Percentiles rank a stretch among this genome's conserved stretches.
phyloP scores from a whole-genome alignment of 2,888 invertebrate species.

The Nasonovia ribisnigri region DNA sequence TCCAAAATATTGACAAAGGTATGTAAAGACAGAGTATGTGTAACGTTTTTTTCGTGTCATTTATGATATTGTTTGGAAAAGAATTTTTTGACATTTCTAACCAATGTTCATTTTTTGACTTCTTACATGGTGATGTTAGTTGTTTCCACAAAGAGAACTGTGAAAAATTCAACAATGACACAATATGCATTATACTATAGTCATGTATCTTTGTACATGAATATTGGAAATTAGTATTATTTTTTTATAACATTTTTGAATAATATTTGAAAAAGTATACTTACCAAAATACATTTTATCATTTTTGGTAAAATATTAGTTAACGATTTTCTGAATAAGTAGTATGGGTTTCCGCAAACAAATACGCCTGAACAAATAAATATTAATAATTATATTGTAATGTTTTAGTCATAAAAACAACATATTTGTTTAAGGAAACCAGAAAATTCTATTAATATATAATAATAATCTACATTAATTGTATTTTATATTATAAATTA shows the following conservation, averaged over 20 bases:
- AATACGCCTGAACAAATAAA: constrained; percentile 73
- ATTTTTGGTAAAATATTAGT: constrained; percentile 81
- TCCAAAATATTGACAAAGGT: constrained; percentile 87
- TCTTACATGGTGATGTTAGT: not conserved
- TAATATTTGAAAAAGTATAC: constrained; percentile 69
- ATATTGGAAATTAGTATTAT: not conserved
- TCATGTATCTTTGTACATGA: not conserved
- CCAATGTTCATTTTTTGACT: constrained; percentile 10
- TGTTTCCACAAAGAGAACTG: constrained; percentile 32
- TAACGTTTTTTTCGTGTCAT: constrained; percentile 79
- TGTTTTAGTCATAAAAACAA: not conserved
- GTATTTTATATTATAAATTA: no score
- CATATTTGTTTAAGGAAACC: not conserved
- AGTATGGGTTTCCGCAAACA: constrained; percentile 78
- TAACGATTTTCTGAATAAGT: constrained; percentile 79
- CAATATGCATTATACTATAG: not conserved
- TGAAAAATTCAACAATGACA: no score
- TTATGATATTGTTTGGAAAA: constrained; percentile 76
- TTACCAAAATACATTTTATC: constrained; percentile 78
- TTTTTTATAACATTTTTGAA: not conserved
- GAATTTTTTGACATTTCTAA: constrained; percentile 70
- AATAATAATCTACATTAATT: not conserved
- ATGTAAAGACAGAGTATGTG: constrained; percentile 79
- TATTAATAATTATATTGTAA: not conserved
- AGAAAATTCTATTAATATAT: not conserved